Evolutionary conservation across 92 coral and sea anemone genomes (phyloP).

Genomic region (Epizoanthus ramosus): DNA sequence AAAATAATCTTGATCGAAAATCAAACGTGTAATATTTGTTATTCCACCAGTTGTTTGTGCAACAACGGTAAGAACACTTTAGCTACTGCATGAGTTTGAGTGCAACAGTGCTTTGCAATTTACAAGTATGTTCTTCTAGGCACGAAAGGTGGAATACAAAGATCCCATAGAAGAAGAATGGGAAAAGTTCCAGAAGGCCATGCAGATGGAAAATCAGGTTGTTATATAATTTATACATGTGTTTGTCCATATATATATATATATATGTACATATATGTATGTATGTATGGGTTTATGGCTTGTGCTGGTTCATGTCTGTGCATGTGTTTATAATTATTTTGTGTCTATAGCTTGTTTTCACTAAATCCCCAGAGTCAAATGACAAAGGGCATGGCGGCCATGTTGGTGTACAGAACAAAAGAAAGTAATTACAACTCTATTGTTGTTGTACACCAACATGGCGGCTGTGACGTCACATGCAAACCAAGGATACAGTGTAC

Average conservation of each 20-base stretch:
- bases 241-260: not conserved
- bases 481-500: not conserved
- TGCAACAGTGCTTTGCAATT: not conserved
- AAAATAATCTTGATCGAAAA: no score
- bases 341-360: not conserved
- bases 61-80: not conserved
- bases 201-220: slow-evolving; percentile 96
- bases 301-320: not conserved
- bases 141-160: slow-evolving; percentile 94
- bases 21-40: not conserved
- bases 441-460: no score
- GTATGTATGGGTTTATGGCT: not conserved
- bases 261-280: not conserved
- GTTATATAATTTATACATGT: not conserved
- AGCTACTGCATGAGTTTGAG: not conserved
- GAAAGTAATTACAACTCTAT: not conserved
- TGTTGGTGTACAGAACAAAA: not conserved
- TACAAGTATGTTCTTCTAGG: slow-evolving; percentile 56
- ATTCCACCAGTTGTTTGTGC: not conserved
- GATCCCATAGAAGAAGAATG: slow-evolving; percentile 93
- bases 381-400: no score
- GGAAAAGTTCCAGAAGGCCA: slow-evolving; percentile 96
- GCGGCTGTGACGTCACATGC: no score
- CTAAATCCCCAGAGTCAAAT: no score
- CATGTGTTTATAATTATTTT: not conserved